These are phyloP conservation scores for Styela clava DNA, from an alignment of 23 tunicate genomes.

Conservation along the genomic window DNA sequence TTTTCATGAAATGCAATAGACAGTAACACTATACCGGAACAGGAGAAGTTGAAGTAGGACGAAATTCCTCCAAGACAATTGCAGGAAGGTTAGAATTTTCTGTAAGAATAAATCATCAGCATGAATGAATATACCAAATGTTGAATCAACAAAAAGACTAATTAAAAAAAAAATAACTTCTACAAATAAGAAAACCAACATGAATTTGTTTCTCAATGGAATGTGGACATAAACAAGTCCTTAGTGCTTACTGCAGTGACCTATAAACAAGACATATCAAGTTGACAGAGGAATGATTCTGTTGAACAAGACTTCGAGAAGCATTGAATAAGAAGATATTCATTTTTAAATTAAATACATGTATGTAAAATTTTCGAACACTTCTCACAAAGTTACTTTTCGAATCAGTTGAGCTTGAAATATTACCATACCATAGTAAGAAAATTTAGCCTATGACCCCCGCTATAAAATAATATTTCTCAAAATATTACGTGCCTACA, in stretches of 20 bases:
- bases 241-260: neutral
- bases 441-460: no score
- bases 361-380: no score
- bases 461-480: no score
- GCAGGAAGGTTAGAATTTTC: neutral
- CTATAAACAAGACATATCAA: neutral
- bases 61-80: neutral
- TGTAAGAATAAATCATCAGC: neutral
- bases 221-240: no score
- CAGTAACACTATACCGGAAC: neutral
- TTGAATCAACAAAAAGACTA: neutral
- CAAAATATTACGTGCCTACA: neutral
- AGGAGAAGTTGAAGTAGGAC: neutral
- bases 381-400: no score
- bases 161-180: no score
- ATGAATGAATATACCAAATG: neutral
- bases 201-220: no score
- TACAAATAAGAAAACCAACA: neutral
- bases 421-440: neutral
- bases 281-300: no score
- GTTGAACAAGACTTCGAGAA: no score
- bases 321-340: no score
- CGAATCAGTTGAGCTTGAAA: neutral
- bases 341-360: no score
- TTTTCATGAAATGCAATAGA: no score